Evolutionary conservation across 1,140 invertebrate species (phyloP).

Genomic region (Diplogasteroides magnus): DNA sequence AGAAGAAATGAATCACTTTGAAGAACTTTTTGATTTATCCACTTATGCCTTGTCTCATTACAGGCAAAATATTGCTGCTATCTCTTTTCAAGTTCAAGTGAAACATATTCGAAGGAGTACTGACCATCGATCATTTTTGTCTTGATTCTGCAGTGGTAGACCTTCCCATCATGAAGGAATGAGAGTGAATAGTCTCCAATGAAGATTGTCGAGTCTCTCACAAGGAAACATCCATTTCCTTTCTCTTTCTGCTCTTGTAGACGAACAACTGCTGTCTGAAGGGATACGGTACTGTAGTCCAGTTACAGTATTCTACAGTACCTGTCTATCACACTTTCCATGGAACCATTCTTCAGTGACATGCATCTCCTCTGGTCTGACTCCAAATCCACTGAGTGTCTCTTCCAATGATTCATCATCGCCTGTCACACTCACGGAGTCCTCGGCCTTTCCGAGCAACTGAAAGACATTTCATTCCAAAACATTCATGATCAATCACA

Average conservation of each 20-base stretch:
- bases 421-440: conserved; percentile 36
- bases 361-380: conserved; percentile 52
- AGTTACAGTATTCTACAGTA: conserved; percentile 3
- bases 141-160: conserved; percentile 24
- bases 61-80: too few relatives aligned
- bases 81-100: too few relatives aligned
- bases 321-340: conserved; percentile 47
- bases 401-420: conserved; percentile 45
- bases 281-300: neutral
- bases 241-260: conserved; percentile 39
- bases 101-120: neutral
- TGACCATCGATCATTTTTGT: conserved; percentile 28
- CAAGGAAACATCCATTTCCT: conserved; percentile 50
- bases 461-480: conserved; percentile 28
- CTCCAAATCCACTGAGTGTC: conserved; percentile 36
- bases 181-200: conserved; percentile 54
- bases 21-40: too few relatives aligned
- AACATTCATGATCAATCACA: conserved; percentile 17
- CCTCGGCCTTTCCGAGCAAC: conserved; percentile 19
- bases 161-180: conserved; percentile 41
- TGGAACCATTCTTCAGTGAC: conserved; percentile 55
- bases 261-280: conserved; percentile 44
- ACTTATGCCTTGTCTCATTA: too few relatives aligned
- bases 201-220: conserved; percentile 50
- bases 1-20: too few relatives aligned